A percentile compares a stretch with the other conserved stretches of the same genome.
Conservation (phyloP, 2,888 invertebrate species). For the Leistus spinibarbis region DNA sequence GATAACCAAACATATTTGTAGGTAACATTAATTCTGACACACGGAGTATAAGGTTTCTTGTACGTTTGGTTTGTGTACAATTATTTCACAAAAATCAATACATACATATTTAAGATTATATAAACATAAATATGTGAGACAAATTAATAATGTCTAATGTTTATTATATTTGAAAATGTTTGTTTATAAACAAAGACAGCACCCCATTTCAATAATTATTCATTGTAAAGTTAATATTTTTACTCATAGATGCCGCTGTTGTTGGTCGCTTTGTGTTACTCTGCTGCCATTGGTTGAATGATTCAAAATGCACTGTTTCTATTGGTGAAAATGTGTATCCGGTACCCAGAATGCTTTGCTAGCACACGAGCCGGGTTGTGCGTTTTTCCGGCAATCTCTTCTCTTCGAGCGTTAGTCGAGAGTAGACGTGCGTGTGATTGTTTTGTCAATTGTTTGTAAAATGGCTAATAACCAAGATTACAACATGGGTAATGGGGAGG, state of each 20-base stretch:
- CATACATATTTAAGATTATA: not conserved
- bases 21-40: too few relatives aligned
- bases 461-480: slow-evolving; percentile 68
- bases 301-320: slow-evolving; percentile 4
- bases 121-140: not conserved
- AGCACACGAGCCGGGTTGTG: slow-evolving; percentile 32
- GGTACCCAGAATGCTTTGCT: slow-evolving; percentile 44
- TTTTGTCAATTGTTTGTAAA: slow-evolving; percentile 53
- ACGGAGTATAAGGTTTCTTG: too few relatives aligned
- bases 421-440: slow-evolving; percentile 49
- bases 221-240: not conserved
- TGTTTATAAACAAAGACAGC: not conserved
- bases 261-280: not conserved
- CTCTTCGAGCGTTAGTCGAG: slow-evolving; percentile 50
- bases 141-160: not conserved
- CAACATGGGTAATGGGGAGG: slow-evolving; percentile 78
- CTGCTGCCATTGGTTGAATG: slow-evolving; percentile 15
- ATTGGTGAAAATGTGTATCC: slow-evolving; percentile 15
- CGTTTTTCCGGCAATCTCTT: slow-evolving; percentile 48
- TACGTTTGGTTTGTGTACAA: too few relatives aligned
- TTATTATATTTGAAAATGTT: not conserved
- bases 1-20: too few relatives aligned
- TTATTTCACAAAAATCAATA: not conserved
- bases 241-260: not conserved
- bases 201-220: not conserved